A percentile compares a stretch with the other conserved stretches of the same genome.
Evolutionary conservation across 2,113 vertebrate species (phyloP).

Genomic region (Poicephalus gulielmi): DNA sequence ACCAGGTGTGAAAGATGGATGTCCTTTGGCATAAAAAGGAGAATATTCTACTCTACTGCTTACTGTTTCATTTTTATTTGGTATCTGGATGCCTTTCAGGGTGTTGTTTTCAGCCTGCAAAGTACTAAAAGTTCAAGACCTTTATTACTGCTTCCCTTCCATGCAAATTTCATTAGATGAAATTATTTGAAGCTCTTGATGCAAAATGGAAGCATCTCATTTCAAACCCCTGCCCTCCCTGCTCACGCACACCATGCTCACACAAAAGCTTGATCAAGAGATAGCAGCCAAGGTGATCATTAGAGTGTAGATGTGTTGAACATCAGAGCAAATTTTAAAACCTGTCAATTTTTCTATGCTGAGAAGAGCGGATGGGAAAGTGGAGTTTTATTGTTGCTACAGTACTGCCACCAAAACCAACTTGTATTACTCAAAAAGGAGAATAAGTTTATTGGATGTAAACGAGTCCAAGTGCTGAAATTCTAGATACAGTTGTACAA

Average conservation of each 20-base stretch:
- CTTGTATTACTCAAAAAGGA: neutral
- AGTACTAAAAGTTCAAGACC: neutral
- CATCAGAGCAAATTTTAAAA: neutral
- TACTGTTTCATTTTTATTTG: neutral
- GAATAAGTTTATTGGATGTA: neutral
- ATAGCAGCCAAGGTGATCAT: neutral
- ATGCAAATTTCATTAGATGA: neutral
- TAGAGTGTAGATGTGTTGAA: neutral
- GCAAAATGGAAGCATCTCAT: neutral
- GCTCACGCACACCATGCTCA: neutral
- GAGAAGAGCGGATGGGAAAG: neutral
- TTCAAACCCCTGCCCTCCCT: neutral
- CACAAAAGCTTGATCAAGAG: neutral
- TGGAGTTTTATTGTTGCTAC: neutral
- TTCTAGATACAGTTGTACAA: neutral
- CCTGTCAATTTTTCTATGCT: neutral
- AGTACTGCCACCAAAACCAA: accelerated
- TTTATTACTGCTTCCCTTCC: neutral
- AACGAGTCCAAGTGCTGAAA: neutral
- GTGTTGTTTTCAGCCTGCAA: neutral
- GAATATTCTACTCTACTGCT: neutral
- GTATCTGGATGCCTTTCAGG: neutral
- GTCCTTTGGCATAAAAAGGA: neutral
- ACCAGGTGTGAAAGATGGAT: neutral
- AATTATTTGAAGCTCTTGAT: neutral